A percentile compares a stretch with the other conserved stretches of the same genome.
Evolutionary conservation across 2,888 invertebrate genomes (phyloP).

Genomic region (Ecdyonurus torrentis): DNA sequence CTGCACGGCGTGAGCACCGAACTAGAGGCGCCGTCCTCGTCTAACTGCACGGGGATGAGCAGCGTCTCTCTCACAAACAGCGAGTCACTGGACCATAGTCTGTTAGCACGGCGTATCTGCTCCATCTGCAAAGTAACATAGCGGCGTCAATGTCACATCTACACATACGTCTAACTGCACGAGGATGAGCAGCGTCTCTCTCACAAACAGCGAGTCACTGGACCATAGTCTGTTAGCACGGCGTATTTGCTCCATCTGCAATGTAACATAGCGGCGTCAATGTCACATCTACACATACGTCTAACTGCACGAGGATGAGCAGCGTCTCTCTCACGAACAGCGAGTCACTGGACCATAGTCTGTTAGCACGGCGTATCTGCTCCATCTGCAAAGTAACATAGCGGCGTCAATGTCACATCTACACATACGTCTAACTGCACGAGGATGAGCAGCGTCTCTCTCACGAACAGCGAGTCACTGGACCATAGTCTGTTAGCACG

Average conservation of each 20-base stretch:
- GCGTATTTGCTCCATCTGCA: conserved; percentile 85
- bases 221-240: conserved; percentile 83
- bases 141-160: too few relatives aligned
- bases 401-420: too few relatives aligned
- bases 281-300: too few relatives aligned
- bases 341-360: conserved; percentile 84
- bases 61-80: conserved; percentile 77
- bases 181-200: conserved; percentile 77
- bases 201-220: conserved; percentile 80
- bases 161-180: conserved; percentile 33
- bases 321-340: conserved; percentile 77
- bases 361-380: conserved; percentile 79
- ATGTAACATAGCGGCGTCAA: too few relatives aligned
- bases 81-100: conserved; percentile 84
- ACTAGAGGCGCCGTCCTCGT: not conserved
- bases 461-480: conserved; percentile 80
- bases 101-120: conserved; percentile 79
- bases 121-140: conserved; percentile 82
- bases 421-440: conserved; percentile 33
- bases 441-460: conserved; percentile 77
- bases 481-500: conserved; percentile 83
- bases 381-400: conserved; percentile 82
- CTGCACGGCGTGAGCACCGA: not conserved
- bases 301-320: conserved; percentile 55
- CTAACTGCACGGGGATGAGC: conserved; percentile 55